Evolutionary conservation across 2,888 invertebrate genomes (phyloP), one percentile per base, ranked within the genome.

Genomic region (Ornithoptera priamus): DNA sequence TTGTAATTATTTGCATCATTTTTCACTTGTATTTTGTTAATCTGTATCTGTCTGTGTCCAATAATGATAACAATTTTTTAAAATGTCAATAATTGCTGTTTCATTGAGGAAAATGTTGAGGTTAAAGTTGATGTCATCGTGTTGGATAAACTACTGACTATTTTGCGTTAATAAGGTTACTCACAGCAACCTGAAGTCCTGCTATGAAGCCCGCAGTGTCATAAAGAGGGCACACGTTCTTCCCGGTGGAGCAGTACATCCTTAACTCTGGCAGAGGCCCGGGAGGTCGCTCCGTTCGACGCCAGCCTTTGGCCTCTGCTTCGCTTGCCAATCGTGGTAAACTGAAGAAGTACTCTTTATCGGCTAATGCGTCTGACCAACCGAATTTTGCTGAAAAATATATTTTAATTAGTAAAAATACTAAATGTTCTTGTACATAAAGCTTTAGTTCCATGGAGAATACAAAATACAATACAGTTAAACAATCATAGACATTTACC

Each of bases 331-430:
- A 88, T 30, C 90, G 86, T 0, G 93, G 93, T 17, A 93, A 85
- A n/a, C 79, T 81, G 82, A 80, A 93, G 82, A 93, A 93, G 79
- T 92, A 90, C 62, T 92, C 88, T 72, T 81, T 82, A 73, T 91
- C 87, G 0, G 85, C 87, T 1, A 93, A 75, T 0, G 92, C 90
- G 64, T 87, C 86, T 1, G 93, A 86, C 89, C 90, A 92, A 5
- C 92, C 93, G 75, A 92, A 91, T 74, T 88, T 93, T 0, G 89
- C 93, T 93, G 74, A 17, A 71, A 69, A 22, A 18, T 22, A 39
- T 24, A 39, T 8, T 39, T 39, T 8, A 39, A 39, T 39, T 39
- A 39, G 39, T 50, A 65, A n/a, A 5, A 18, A 20, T 8, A 57
- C n/a, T 20, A 2, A 20, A 57, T 20, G 20, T 57, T 0, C 6